Conservation (phyloP, 2,113 vertebrate species). For the Hippocampus comes region DNA sequence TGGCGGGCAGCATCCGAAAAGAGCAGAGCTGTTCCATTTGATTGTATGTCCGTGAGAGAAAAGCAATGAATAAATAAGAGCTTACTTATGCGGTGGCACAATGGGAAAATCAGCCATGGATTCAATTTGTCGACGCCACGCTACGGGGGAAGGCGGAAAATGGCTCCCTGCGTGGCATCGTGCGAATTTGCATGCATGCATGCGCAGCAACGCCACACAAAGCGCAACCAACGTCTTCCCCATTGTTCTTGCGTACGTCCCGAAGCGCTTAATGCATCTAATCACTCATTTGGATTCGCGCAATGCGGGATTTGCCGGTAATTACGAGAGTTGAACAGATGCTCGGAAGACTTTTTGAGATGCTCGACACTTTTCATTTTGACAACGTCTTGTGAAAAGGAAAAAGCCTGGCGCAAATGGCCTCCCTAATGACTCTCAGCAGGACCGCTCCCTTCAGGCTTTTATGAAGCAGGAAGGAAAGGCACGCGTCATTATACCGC, state of each 20-base stretch:
- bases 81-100: constrained; percentile 64
- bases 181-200: constrained; percentile 70
- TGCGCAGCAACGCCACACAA: constrained; percentile 54
- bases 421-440: constrained; percentile 75
- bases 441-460: constrained; percentile 67
- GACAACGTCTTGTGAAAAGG: constrained; percentile 54
- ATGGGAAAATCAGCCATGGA: constrained; percentile 70
- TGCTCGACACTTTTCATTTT: constrained; percentile 50
- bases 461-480: constrained; percentile 70
- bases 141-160: constrained; percentile 59
- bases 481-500: constrained; percentile 68
- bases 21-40: constrained; percentile 70
- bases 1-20: constrained; percentile 39
- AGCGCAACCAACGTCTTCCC: constrained; percentile 23
- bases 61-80: constrained; percentile 73
- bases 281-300: constrained; percentile 30
- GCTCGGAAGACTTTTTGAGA: constrained; percentile 35
- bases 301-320: constrained; percentile 24
- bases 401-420: constrained; percentile 67
- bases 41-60: constrained; percentile 63
- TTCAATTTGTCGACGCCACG: constrained; percentile 71
- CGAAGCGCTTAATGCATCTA: constrained; percentile 11
- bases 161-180: constrained; percentile 52
- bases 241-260: constrained; percentile 24
- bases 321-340: constrained; percentile 26